A percentile compares a stretch with the other conserved stretches of the same genome.
phyloP scores from a whole-genome alignment of 2,113 vertebrate species.

The Heptranchias perlo region DNA sequence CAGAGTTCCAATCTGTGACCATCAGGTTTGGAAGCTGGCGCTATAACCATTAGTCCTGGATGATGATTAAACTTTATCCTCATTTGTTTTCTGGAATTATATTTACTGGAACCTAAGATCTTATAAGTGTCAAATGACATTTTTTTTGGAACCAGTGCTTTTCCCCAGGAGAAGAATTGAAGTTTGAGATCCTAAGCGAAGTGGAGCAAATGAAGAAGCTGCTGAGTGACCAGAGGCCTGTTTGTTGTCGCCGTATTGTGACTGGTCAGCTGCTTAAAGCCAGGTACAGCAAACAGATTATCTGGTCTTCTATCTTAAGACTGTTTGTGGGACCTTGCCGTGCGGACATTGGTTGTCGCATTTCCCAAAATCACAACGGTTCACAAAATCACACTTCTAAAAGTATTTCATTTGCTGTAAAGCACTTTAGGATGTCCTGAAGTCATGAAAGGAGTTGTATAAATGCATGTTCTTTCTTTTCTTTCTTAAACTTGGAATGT shows the following conservation, averaged over 20 bases:
- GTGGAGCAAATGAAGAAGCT: background rate
- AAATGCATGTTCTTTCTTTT: background rate
- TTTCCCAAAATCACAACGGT: background rate
- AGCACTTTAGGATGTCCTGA: background rate
- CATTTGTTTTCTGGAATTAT: background rate
- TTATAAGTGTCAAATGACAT: background rate
- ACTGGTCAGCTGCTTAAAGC: slow-evolving; percentile 8
- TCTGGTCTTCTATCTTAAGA: background rate
- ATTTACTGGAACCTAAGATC: background rate
- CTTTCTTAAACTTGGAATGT: background rate
- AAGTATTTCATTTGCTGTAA: background rate
- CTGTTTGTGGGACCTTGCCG: background rate
- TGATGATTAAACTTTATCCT: background rate
- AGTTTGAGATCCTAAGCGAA: slow-evolving; percentile 11
- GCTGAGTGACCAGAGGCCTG: background rate
- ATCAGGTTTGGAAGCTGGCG: background rate
- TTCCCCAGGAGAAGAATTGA: background rate
- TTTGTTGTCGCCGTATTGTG: no score
- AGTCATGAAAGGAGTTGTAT: no score
- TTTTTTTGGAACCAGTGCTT: background rate
- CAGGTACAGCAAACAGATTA: background rate
- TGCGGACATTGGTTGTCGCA: background rate
- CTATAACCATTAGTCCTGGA: background rate
- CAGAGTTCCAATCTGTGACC: background rate
- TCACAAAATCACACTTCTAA: no score